Base-by-base conservation (phyloP, 1,140 invertebrate species). In the Bilobella aurantiaca region DNA sequence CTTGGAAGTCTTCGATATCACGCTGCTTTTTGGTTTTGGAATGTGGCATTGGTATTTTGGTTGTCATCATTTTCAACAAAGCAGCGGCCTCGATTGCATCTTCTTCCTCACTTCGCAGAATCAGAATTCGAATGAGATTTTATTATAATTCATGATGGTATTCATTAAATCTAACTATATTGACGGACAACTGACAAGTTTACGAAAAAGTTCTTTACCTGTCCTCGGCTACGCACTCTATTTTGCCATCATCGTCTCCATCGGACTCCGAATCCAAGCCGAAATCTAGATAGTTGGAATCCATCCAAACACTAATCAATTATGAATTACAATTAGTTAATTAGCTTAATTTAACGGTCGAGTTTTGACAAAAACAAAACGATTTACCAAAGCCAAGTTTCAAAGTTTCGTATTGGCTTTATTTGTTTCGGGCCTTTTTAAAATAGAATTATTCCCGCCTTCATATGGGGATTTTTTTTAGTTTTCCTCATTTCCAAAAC, bases 41-140 rank as follows among this genome's bases (percentile, higher is more conserved):
- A 63, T 59, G 28, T 1, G 62, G 49, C 49, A 53, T 31, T 14
- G 64, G 27, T 0, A 23, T n/a, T n/a, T n/a, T 58, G 30, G 42
- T 21, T n/a, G 58, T 69, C 25, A 71, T 47, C 37, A 71, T 65
- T 47, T 65, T 64, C 3, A 71, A 8, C 0, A 72, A 23, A 31
- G 28, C 30, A 21, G 56, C 65, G 46, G 67, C 62, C 3, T 71
- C 64, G 12, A 8, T 34, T 56, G 46, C 21, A 23, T 72, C 71
- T 34, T 72, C 71, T 28, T 69, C 68, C 23, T 72, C 71, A 69
- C 71, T 72, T n/a, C n/a, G n/a, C n/a, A n/a, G n/a, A 34, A 34
- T 31, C 32, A 37, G 27, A 49, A 49, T 23, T 30, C 29, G 56
- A 46, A 34, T 42, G 34, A 1, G 5, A 29, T 59, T n/a, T 23